phyloP scores from a whole-genome alignment of 2,113 vertebrate genomes.

The Cyprinus carpio region DNA sequence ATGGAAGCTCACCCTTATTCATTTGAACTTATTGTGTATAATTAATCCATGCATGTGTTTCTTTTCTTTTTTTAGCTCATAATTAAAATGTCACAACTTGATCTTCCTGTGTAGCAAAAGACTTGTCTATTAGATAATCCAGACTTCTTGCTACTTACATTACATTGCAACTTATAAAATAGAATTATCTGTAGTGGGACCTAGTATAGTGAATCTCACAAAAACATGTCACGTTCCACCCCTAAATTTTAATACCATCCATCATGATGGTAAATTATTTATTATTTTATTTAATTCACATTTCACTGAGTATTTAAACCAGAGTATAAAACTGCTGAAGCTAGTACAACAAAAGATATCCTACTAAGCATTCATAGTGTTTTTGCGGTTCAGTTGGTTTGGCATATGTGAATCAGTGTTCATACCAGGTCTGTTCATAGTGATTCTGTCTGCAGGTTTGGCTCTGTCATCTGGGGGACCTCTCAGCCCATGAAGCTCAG shows the following conservation, averaged over 20 bases:
- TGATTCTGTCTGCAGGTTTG: slow-evolving; percentile 85
- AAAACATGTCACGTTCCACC: neutral
- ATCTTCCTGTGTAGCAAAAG: too few relatives aligned
- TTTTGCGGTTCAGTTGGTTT: neutral
- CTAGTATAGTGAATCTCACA: neutral
- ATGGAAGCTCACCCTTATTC: too few relatives aligned
- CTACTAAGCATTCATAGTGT: neutral
- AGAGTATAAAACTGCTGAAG: neutral
- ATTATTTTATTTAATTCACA: too few relatives aligned
- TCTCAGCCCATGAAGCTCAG: slow-evolving; percentile 85
- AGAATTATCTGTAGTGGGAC: neutral
- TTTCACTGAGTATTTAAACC: too few relatives aligned
- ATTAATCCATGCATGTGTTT: too few relatives aligned
- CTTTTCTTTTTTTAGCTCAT: too few relatives aligned
- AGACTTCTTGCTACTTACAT: neutral
- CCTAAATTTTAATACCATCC: neutral
- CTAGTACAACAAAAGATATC: neutral
- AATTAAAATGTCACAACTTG: too few relatives aligned
- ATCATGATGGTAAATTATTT: neutral
- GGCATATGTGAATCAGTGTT: neutral
- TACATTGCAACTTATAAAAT: neutral
- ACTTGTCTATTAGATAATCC: too few relatives aligned
- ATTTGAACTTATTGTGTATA: too few relatives aligned
- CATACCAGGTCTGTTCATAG: slow-evolving; percentile 84
- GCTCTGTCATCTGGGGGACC: slow-evolving; percentile 82